A percentile compares a stretch with the other conserved stretches of the same genome.
Evolutionary conservation across 2,888 invertebrate species (phyloP).

Genomic region (Tanypteryx hageni): DNA sequence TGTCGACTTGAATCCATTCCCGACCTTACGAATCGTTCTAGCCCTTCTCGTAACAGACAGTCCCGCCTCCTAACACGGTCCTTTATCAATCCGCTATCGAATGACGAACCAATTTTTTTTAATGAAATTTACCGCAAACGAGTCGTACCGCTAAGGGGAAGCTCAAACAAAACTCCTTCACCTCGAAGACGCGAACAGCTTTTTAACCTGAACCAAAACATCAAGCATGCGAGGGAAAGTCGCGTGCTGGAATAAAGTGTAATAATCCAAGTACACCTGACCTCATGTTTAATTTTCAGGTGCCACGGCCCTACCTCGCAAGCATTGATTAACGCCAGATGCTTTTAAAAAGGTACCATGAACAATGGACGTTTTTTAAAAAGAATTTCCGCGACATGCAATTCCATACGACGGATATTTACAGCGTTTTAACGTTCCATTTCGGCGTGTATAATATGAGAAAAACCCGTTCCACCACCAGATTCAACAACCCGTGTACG

Average conservation of each 20-base stretch:
- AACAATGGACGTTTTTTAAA: no score
- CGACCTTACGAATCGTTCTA: no score
- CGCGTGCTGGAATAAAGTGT: conserved; percentile 5
- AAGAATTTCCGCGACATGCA: neutral
- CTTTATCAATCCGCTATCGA: no score
- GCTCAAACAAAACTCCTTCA: no score
- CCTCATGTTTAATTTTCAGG: neutral
- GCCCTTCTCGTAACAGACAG: no score
- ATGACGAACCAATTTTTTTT: no score
- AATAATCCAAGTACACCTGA: conserved; percentile 5
- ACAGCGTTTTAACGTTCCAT: neutral
- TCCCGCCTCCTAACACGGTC: no score
- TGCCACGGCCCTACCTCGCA: neutral
- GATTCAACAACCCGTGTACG: neutral
- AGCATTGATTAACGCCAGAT: neutral
- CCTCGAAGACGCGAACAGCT: no score
- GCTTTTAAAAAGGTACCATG: neutral
- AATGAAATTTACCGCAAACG: no score
- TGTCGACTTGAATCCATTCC: no score
- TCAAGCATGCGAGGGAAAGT: conserved; percentile 3
- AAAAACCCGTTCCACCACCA: neutral
- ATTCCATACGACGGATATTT: neutral
- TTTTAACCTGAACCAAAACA: neutral
- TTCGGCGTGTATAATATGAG: neutral
- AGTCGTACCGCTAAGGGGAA: no score